Conservation (phyloP, 2,797 vertebrate species). For the Naso thynnoides region DNA sequence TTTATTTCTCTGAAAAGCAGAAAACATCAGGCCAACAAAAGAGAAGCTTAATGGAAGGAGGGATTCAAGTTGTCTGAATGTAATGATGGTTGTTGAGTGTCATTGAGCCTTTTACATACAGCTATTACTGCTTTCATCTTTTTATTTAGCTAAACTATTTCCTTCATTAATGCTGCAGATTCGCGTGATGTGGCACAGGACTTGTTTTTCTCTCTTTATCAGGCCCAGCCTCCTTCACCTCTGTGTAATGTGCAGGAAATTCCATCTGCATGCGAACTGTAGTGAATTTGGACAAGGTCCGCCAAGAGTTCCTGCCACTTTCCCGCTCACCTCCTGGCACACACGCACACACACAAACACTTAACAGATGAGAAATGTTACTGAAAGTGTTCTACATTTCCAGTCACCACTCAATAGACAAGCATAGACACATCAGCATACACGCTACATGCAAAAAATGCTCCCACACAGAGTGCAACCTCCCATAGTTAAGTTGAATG, state of each 20-base stretch:
- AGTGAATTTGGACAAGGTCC: constrained; percentile 73
- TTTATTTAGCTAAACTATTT: constrained; percentile 53
- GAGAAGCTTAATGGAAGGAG: not conserved
- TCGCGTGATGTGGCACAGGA: constrained; percentile 63
- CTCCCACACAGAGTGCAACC: constrained; percentile 45
- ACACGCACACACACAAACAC: constrained; percentile 10
- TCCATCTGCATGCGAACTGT: constrained; percentile 80
- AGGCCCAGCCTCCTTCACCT: constrained; percentile 70
- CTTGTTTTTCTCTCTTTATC: constrained; percentile 77
- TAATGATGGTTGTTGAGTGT: constrained; percentile 2
- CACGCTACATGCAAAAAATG: constrained; percentile 37
- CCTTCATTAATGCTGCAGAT: constrained; percentile 63
- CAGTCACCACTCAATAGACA: constrained; percentile 52
- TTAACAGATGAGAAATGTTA: constrained; percentile 57
- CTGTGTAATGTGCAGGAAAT: constrained; percentile 85
- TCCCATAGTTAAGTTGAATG: constrained; percentile 22
- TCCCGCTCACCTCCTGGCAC: constrained; percentile 50
- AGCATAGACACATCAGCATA: constrained; percentile 54
- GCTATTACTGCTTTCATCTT: constrained; percentile 6
- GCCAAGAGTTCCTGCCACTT: constrained; percentile 76
- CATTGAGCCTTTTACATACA: constrained; percentile 18
- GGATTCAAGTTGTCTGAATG: constrained; percentile 20
- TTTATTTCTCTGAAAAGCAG: constrained; percentile 33
- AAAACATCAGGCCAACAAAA: not conserved
- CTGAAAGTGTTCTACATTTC: constrained; percentile 60